phyloP scores from a whole-genome alignment of 92 coral and sea anemone genomes.

The Isaurus tuberculatus region DNA sequence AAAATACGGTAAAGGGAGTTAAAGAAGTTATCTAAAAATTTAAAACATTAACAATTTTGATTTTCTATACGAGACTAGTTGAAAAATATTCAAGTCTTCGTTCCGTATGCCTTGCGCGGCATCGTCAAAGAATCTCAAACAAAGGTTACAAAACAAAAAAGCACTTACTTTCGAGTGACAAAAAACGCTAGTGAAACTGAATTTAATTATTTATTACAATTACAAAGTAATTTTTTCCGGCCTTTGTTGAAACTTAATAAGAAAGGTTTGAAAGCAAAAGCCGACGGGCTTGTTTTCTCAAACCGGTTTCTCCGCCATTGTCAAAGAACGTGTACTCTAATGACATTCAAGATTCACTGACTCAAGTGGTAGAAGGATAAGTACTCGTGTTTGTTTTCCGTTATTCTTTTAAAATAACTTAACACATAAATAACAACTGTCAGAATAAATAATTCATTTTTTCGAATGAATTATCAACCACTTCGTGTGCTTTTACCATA shows the following conservation, averaged over 20 bases:
- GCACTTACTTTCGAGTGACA: neutral
- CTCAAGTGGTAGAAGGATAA: too few relatives aligned
- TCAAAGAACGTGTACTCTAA: neutral
- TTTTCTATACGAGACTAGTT: neutral
- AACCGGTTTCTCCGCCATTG: neutral
- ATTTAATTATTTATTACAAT: conserved; percentile 27
- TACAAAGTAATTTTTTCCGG: conserved; percentile 21
- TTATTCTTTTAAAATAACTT: too few relatives aligned
- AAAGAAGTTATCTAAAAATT: neutral
- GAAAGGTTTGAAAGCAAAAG: neutral
- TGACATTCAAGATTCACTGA: too few relatives aligned
- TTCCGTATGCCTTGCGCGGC: neutral
- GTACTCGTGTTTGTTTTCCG: too few relatives aligned
- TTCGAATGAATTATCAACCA: too few relatives aligned
- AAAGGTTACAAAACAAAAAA: neutral
- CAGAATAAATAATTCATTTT: too few relatives aligned
- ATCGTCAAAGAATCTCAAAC: conserved; percentile 1
- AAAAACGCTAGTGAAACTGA: conserved; percentile 17
- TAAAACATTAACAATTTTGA: neutral
- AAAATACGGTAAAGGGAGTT: neutral
- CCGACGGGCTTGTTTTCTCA: neutral
- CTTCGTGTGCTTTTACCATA: too few relatives aligned
- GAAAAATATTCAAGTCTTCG: neutral
- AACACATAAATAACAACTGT: too few relatives aligned
- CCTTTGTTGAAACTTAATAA: conserved; percentile 5